Evolutionary conservation across 2,113 vertebrate genomes (phyloP), one percentile per base, ranked within the genome.

Genomic region (Labeo rohita): DNA sequence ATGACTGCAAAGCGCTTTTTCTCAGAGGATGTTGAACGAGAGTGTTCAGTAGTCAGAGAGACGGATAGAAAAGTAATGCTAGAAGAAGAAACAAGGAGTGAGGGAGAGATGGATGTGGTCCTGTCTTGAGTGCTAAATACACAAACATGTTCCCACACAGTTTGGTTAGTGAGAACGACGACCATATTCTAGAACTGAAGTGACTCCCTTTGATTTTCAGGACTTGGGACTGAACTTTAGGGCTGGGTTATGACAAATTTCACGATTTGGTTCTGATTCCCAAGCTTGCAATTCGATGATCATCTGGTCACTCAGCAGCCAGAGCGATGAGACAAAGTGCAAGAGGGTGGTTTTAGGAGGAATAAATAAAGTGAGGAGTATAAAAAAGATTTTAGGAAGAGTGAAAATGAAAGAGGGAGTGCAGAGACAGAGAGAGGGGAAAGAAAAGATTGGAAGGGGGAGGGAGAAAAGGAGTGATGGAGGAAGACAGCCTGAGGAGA

Each of bases 1-100:
- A 76, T 91, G 88, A 87, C 90, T 89, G 84, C 83, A 89, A 90
- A 91, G 79, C 50, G 73, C 88, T 85, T 86, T 88, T 70, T 88
- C 80, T 93, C 78, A 79, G 84, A 59, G 75, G 83, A 77, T 90
- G 89, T 90, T 92, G 90, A 90, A 88, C 84, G n/a, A 89, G 89
- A 73, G 39, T 45, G 70, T 73, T 45, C 70, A 45, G 43, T 75
- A 76, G 72, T 61, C 34, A 65, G 52, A 85, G 36, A 76, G 63
- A 83, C 23, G 73, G 75, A 87, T 68, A 86, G 59, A 59, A 34
- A 63, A 16, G 43, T 61, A 66, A 79, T 16, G n/a, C 59, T 16
- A 34, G 13, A 89, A 83, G 86, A 15, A 54, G 80, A 50, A 59
- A 59, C 1, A 6, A 4, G 15, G 16, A 39, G 28, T 18, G 34